Conservation (phyloP, 2,113 vertebrate genomes). For the Sclerurus mexicanus region DNA sequence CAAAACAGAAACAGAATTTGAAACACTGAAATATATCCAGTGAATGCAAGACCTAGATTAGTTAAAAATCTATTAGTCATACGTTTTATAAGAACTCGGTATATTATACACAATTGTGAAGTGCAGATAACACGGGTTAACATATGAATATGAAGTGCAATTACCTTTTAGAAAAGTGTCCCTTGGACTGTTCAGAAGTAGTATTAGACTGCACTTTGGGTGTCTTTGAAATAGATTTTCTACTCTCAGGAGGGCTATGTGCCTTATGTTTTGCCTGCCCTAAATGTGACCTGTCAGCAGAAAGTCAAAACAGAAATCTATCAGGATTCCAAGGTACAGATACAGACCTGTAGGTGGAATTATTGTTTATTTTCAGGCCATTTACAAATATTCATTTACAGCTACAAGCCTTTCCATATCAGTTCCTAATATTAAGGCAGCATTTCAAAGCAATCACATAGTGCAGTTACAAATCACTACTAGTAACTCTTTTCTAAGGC, state of each 20-base stretch:
- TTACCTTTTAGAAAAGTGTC: conserved; percentile 99
- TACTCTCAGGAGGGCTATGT: conserved; percentile 98
- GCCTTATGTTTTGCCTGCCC: conserved; percentile 98
- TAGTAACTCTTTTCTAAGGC: neutral
- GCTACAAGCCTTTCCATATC: neutral
- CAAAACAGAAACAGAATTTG: neutral
- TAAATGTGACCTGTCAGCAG: conserved; percentile 96
- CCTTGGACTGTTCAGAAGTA: conserved; percentile 93
- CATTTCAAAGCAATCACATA: neutral
- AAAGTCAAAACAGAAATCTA: conserved; percentile 83
- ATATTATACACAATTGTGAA: conserved; percentile 28
- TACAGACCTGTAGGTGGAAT: conserved; percentile 57
- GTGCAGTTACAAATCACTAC: neutral
- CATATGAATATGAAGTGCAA: conserved; percentile 68
- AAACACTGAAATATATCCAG: neutral
- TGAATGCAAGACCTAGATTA: neutral
- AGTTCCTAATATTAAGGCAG: neutral
- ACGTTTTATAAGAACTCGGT: conserved; percentile 3
- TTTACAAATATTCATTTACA: neutral
- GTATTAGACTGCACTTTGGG: conserved; percentile 97
- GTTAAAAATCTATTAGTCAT: neutral
- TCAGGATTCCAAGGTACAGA: conserved; percentile 72
- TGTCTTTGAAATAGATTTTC: conserved; percentile 98
- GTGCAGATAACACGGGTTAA: conserved; percentile 59
- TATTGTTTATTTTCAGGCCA: neutral